These are phyloP conservation scores for Mythimna vitellina DNA, from an alignment of 2,888 invertebrate genomes.

Conservation along the genomic window DNA sequence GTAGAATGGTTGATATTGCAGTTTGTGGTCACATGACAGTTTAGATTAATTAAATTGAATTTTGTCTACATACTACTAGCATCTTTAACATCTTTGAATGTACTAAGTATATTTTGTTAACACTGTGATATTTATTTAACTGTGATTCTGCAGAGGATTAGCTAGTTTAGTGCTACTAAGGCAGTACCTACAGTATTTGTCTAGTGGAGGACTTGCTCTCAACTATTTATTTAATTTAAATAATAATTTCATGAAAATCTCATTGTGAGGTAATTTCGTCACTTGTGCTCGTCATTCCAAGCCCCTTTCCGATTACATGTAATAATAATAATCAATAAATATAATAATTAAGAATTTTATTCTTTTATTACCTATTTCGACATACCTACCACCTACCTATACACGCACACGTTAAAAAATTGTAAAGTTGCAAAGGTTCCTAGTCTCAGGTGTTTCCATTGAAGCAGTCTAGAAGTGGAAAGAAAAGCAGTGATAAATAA, in stretches of 20 bases:
- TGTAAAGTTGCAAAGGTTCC: too few species aligned
- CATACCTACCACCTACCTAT: too few species aligned
- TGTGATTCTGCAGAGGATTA: conserved; percentile 84
- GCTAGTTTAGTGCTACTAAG: conserved; percentile 69
- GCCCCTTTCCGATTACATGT: conserved; percentile 67
- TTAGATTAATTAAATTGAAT: conserved; percentile 73
- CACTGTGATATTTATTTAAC: conserved; percentile 87
- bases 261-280: conserved; percentile 47
- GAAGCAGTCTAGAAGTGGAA: too few species aligned
- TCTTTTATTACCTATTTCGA: conserved; percentile 13
- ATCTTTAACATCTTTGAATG: conserved; percentile 65
- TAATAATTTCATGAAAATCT: conserved; percentile 54
- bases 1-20: conserved; percentile 75
- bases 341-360: conserved; percentile 29
- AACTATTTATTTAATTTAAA: conserved; percentile 62
- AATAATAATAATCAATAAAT: conserved; percentile 70
- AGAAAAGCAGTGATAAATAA: too few species aligned
- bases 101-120: conserved; percentile 77
- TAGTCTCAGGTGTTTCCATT: too few species aligned
- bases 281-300: conserved; percentile 72
- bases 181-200: conserved; percentile 61
- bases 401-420: too few species aligned
- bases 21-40: conserved; percentile 71
- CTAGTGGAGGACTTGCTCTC: conserved; percentile 66
- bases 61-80: conserved; percentile 57